Percentiles rank a stretch among this genome's conserved stretches.
phyloP scores from a whole-genome alignment of 2,113 vertebrate genomes.

The Sakesphorus luctuosus region DNA sequence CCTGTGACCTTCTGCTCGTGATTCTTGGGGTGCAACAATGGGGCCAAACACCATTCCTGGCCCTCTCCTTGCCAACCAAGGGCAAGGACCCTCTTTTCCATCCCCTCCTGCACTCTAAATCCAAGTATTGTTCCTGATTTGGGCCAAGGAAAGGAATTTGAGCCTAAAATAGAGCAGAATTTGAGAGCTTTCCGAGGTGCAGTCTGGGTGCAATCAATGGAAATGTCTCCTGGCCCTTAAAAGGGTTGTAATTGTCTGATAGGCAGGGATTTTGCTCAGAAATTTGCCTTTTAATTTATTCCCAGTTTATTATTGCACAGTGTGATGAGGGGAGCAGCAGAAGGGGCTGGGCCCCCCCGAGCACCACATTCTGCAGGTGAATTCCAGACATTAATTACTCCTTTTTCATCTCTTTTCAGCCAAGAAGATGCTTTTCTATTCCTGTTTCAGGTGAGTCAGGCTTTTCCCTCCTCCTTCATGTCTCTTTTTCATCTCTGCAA shows the following conservation, averaged over 20 bases:
- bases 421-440: not conserved
- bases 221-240: not conserved
- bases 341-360: not conserved
- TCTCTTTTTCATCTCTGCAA: not conserved
- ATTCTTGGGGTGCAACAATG: fast-evolving
- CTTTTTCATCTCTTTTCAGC: not conserved
- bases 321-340: not conserved
- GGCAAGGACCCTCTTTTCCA: not conserved
- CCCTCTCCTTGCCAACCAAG: no score
- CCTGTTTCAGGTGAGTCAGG: not conserved
- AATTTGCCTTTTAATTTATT: not conserved
- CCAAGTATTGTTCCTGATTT: not conserved
- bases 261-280: not conserved
- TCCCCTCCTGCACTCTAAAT: not conserved
- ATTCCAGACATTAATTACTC: conserved; percentile 8
- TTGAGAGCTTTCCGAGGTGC: not conserved
- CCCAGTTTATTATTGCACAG: not conserved
- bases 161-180: fast-evolving
- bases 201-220: not conserved
- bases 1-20: no score
- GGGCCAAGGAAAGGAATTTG: not conserved
- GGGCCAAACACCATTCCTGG: not conserved
- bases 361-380: not conserved
- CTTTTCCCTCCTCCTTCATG: not conserved
- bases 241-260: not conserved